Conservation (phyloP, 2,888 invertebrate genomes). For the Conchocele bisecta region DNA sequence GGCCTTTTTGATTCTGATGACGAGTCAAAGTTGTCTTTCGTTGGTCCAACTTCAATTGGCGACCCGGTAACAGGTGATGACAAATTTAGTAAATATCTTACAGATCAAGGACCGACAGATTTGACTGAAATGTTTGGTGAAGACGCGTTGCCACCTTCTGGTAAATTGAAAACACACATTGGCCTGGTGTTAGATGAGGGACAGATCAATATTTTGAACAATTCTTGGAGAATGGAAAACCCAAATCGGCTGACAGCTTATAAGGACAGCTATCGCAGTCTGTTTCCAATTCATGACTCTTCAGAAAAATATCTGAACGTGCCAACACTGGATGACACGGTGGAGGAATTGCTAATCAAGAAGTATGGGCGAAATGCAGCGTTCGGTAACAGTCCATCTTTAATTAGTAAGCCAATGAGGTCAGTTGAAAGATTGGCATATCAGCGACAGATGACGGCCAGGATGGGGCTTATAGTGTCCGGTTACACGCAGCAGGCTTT, state of each 20-base stretch:
- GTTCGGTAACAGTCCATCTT: neutral
- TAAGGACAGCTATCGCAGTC: conserved; percentile 16
- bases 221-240: too few relatives aligned
- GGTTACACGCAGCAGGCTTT: conserved; percentile 28
- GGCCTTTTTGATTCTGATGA: too few relatives aligned
- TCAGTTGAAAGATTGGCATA: conserved; percentile 29
- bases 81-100: too few relatives aligned
- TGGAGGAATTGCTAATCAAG: conserved; percentile 10
- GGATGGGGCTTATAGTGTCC: conserved; percentile 20
- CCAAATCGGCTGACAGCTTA: conserved; percentile 32
- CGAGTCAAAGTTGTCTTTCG: too few relatives aligned
- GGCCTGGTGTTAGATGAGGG: too few relatives aligned
- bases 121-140: too few relatives aligned
- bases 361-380: conserved; percentile 18
- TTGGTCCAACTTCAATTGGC: too few relatives aligned
- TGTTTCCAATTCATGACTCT: conserved; percentile 16
- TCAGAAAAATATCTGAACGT: conserved; percentile 4
- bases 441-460: conserved; percentile 27
- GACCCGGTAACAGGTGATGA: too few relatives aligned
- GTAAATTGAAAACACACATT: too few relatives aligned
- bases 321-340: conserved; percentile 8
- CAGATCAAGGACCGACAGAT: too few relatives aligned
- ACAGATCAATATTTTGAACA: too few relatives aligned
- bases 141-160: too few relatives aligned
- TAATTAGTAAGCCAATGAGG: conserved; percentile 4